Evolutionary conservation across 2,113 vertebrate species (phyloP), one percentile per base, ranked within the genome.

Genomic region (Periophthalmus modestus): DNA sequence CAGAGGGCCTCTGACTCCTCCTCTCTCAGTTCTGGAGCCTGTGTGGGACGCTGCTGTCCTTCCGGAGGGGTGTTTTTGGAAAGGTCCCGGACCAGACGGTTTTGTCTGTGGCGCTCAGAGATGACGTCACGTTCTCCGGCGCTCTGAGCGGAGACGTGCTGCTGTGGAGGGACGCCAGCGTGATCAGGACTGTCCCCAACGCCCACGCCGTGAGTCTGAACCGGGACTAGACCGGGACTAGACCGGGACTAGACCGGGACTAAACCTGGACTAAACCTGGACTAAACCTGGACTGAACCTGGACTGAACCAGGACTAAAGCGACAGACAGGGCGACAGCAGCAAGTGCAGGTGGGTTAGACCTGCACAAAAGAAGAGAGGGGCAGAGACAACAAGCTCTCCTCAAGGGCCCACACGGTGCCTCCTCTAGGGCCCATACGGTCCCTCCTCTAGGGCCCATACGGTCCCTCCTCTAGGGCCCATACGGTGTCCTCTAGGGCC

Each of bases 81-180:
- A 98, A 98, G 91, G 95, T 16, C 4, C 95, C 0, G 97, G 98
- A 12, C 97, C 98, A 99, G 93, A 99, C 98, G 66, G 98, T 99
- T 84, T 94, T 99, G 86, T 99, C 97, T 66, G 93, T 96, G 0
- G 94, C 97, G 71, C 94, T 96, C 65, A 97, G 96, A 91, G 98
- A 99, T 7, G 96, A 99, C 74, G 81, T 97, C 89, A 99, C 98
- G 0, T 98, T 97, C 81, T 98, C 97, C 0, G 98, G 98, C 63
- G 96, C 98, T 73, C 94, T 99, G 87, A 99, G 98, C 33, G 98
- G 98, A 24, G 98, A 99, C 75, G 94, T 99, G 57, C 98, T 98
- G 18, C 95, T 99, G 43, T 99, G 98, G 98, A 96, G 95, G 88
- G 97, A 97, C 46, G 88, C 96, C 62, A 94, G 89, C 48, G 86